A percentile compares a stretch with the other conserved stretches of the same genome.
phyloP scores from a whole-genome alignment of 1,140 invertebrate species.

The Cydia strobilella region DNA sequence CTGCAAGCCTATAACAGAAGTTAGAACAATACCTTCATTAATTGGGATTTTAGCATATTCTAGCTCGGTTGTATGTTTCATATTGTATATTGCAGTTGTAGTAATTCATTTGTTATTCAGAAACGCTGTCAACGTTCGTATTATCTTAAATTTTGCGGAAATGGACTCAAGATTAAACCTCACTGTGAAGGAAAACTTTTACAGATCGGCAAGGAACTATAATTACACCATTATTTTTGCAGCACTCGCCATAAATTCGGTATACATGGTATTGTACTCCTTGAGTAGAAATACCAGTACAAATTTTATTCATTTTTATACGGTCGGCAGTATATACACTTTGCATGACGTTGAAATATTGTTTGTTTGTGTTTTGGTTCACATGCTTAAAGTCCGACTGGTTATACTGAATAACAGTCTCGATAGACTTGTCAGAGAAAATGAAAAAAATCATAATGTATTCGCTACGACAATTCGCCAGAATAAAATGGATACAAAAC shows the following conservation, averaged over 20 bases:
- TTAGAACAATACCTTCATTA: neutral
- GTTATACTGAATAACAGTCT: neutral
- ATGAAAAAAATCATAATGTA: neutral
- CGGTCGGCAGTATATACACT: neutral
- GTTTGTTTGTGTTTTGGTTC: neutral
- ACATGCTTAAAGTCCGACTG: neutral
- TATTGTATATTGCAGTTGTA: neutral
- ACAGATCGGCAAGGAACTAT: neutral
- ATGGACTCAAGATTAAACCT: neutral
- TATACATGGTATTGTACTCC: neutral
- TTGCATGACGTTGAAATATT: neutral
- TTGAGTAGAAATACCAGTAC: neutral
- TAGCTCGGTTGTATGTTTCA: neutral
- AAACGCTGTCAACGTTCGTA: neutral
- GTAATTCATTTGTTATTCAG: neutral
- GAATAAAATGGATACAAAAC: neutral
- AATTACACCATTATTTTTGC: neutral
- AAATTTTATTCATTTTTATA: neutral
- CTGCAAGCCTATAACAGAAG: neutral
- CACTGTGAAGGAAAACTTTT: neutral
- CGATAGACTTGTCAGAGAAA: neutral
- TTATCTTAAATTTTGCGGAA: neutral
- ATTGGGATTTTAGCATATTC: neutral
- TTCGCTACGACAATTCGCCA: neutral
- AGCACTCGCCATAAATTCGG: neutral